phyloP scores from a whole-genome alignment of 2,113 vertebrate genomes.

The Anser brachyrhynchus region DNA sequence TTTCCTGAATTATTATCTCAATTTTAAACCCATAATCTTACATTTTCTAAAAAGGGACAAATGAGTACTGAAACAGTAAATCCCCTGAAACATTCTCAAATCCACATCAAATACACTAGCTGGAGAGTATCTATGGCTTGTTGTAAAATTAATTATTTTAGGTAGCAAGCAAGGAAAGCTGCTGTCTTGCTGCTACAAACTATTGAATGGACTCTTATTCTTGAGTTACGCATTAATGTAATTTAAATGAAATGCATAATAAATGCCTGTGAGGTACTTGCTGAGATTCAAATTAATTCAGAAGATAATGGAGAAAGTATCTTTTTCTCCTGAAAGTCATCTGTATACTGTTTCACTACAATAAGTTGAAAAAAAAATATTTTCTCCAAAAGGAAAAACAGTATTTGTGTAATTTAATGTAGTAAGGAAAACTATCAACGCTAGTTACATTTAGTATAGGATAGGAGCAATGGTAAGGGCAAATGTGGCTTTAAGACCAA shows the following conservation, averaged over 20 bases:
- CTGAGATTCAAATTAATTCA: background rate
- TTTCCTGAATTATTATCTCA: conserved; percentile 9
- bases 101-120: background rate
- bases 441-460: background rate
- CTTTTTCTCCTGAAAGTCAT: background rate
- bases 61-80: background rate
- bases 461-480: background rate
- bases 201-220: background rate
- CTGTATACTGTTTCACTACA: background rate
- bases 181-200: background rate
- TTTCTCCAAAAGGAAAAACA: background rate
- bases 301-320: background rate
- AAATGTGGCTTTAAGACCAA: background rate
- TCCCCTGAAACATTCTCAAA: background rate
- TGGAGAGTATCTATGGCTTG: background rate
- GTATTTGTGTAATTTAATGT: background rate
- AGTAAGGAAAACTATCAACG: background rate
- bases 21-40: background rate
- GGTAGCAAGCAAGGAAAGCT: background rate
- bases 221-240: background rate
- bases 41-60: background rate
- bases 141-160: background rate
- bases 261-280: background rate
- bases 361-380: background rate
- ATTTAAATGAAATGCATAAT: background rate